Base-by-base conservation (phyloP, 2,888 invertebrate species). In the Icerya purchasi region DNA sequence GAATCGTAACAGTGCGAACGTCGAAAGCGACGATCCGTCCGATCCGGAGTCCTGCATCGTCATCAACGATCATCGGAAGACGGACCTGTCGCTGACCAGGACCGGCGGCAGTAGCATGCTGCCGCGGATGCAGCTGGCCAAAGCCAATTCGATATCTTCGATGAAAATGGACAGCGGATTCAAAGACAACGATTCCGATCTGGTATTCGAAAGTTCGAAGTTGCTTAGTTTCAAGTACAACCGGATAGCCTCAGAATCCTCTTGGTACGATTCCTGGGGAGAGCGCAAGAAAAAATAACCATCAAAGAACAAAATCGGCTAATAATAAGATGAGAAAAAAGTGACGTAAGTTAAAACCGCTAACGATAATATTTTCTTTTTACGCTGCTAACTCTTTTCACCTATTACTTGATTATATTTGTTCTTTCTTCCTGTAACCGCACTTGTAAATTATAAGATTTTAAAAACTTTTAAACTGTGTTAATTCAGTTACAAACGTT, bases 31-130 rank as follows among this genome's bases (percentile, higher is more conserved):
- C 14, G 72, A 73, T 54, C 72, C 72, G 50, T 72, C 73, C 36
- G 75, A 75, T 14, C 71, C 72, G 3, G 75, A 76, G 62, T 75
- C 74, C 20, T 87, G 87, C 69, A 87, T 88, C 65, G 83, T 89
- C 57, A 85, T 88, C 23, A 85, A 87, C 66, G 87, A 88, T 72
- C 85, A 84, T 66, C 61, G 65, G 62, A 65, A 65, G 58, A 19
- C 73, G 71, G 56, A 63, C 2, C 61, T 62, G n/a, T 56, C 60
- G n/a, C 54, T 60, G 1, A 36, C 8, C 14, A 36, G 14, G 5
- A 36, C 36, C 36, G 58, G 25, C 21, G 22, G n/a, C 18, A 50
- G 53, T 54, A 51, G 22, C 18, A 51, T 57, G 50, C 14, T 61
- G 25, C 61, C 61, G 23, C 18, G 56, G 49, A 59, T 56, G 10